phyloP scores from a whole-genome alignment of 2,888 invertebrate species.

The Ditylenchus weischeri region DNA sequence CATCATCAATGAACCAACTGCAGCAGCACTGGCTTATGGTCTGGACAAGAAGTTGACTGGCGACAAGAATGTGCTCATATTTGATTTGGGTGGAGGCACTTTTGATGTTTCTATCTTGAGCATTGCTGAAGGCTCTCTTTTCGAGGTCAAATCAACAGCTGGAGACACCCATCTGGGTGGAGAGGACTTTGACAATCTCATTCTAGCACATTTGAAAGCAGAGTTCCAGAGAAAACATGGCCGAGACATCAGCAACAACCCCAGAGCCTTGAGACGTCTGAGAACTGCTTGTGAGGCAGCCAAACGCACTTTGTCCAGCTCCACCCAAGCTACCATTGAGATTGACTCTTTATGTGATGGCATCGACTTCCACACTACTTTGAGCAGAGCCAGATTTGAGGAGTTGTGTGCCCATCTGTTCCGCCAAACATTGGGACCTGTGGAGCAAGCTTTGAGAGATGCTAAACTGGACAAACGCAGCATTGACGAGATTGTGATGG shows the following conservation, averaged over 20 bases:
- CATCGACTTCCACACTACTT: slow-evolving; percentile 89
- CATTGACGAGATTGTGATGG: slow-evolving; percentile 72
- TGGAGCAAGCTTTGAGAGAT: slow-evolving; percentile 70
- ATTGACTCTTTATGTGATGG: slow-evolving; percentile 91
- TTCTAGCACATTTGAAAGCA: slow-evolving; percentile 59
- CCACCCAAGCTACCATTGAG: slow-evolving; percentile 69
- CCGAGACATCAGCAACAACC: slow-evolving; percentile 68
- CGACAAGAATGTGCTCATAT: no score
- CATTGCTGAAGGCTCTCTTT: slow-evolving; percentile 80
- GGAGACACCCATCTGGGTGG: slow-evolving; percentile 36
- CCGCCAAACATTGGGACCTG: no score
- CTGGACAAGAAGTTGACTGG: slow-evolving; percentile 15
- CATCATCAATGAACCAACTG: slow-evolving; percentile 42
- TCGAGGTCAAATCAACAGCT: slow-evolving; percentile 38
- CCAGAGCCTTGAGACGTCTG: no score
- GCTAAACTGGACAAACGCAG: slow-evolving; percentile 38
- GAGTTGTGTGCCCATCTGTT: no score
- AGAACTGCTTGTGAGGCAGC: no score
- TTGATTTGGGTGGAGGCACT: slow-evolving; percentile 73
- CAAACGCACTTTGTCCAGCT: slow-evolving; percentile 12
- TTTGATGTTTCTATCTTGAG: slow-evolving; percentile 96
- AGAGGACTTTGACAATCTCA: slow-evolving; percentile 42
- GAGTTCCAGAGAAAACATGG: slow-evolving; percentile 69
- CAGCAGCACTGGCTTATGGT: slow-evolving; percentile 40
- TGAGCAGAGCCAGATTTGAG: slow-evolving; percentile 83